Evolutionary conservation across 2,113 vertebrate genomes (phyloP), one percentile per base, ranked within the genome.

Genomic region (Rana temporaria): DNA sequence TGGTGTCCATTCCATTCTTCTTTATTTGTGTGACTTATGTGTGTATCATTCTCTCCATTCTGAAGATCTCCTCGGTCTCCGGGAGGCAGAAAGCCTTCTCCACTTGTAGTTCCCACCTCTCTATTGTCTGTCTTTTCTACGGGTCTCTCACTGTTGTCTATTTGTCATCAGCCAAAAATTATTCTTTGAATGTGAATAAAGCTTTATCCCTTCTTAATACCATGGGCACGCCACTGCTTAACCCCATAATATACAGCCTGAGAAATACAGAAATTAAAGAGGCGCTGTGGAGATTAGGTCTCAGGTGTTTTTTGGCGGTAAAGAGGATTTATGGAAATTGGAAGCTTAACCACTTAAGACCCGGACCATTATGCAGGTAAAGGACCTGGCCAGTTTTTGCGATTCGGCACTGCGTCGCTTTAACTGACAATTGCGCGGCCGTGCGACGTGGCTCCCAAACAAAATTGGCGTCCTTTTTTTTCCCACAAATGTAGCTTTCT

Each of bases 191-290:
- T 9, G 6, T 26, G 9, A 65, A 48, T 20, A 78, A 78, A 48
- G 24, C 48, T 2, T 17, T 77, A 26, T 77, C 74, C 3, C 59
- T 77, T 24, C 55, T 77, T 7, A 24, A 77, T 16, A 77, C 74
- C 11, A 62, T 64, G 4, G 34, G 32, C 6, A 63, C 59, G 4
- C 73, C 73, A 22, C 68, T 88, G 79, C 19, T 89, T 59, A 90
- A 90, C 32, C 88, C 85, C 0, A 53, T 89, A 1, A 88, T 90
- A 71, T 90, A 89, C 1, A 88, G 88, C 62, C 79, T 90, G 30
- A 30, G 80, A 34, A 90, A 90, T 74, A 82, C 86, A 22, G 87
- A 90, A 32, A 84, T 89, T 78, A 87, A 85, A 14, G 18, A 16
- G 18, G 75, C 74, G 16, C n/a, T 55, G 17, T 6, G 34, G 34